phyloP scores from a whole-genome alignment of 2,797 vertebrate genomes.

The Macropodus opercularis region DNA sequence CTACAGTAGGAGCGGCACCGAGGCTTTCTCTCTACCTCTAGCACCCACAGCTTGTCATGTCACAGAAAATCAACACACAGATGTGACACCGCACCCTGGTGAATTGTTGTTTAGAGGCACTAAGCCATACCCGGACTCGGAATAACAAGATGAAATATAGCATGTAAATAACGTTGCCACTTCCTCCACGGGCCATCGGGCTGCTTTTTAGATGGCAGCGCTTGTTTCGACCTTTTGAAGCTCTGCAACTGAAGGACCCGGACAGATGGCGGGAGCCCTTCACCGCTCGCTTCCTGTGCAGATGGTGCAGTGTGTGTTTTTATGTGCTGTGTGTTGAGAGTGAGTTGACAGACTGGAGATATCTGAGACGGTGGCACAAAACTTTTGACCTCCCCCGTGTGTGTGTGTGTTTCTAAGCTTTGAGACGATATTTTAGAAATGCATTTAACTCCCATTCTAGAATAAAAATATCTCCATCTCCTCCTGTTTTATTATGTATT shows the following conservation, averaged over 20 bases:
- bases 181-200: conserved; percentile 31
- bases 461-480: neutral
- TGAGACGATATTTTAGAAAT: conserved; percentile 6
- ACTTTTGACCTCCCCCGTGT: conserved; percentile 33
- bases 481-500: conserved; percentile 49
- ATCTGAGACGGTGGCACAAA: conserved; percentile 11
- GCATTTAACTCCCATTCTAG: neutral
- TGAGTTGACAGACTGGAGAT: conserved; percentile 26
- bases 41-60: conserved; percentile 47
- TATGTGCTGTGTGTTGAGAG: conserved; percentile 16
- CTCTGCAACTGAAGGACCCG: conserved; percentile 12
- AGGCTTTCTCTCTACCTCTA: conserved; percentile 2
- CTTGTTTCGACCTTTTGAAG: conserved; percentile 43
- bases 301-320: conserved; percentile 33
- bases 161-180: conserved; percentile 38
- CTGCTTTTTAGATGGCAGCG: conserved; percentile 19
- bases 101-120: conserved; percentile 21
- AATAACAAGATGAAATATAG: conserved; percentile 54
- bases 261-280: conserved; percentile 48
- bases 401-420: conserved; percentile 1
- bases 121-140: conserved; percentile 23
- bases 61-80: conserved; percentile 46
- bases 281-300: conserved; percentile 20
- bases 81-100: conserved; percentile 35
- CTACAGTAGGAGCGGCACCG: neutral